A percentile compares a stretch with the other conserved stretches of the same genome.
Conservation (phyloP, 2,113 vertebrate genomes). For the Setophaga kirtlandii region DNA sequence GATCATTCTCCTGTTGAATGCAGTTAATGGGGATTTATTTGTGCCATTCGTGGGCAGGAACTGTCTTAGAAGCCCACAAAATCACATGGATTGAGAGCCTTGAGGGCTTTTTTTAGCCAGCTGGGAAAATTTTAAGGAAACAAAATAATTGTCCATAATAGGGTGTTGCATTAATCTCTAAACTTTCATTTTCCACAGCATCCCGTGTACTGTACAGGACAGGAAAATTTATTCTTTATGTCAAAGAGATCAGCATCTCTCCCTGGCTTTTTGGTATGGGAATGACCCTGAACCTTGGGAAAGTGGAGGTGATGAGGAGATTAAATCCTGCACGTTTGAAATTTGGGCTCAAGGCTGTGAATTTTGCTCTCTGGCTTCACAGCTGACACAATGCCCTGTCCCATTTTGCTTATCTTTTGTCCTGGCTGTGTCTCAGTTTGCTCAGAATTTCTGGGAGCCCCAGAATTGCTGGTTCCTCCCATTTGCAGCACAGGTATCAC, state of each 20-base stretch:
- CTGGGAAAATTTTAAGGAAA: neutral
- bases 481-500: neutral
- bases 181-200: neutral
- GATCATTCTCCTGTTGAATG: neutral
- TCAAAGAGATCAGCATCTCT: neutral
- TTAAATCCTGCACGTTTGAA: neutral
- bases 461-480: neutral
- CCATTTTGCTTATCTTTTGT: neutral
- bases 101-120: neutral
- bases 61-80: neutral
- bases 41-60: neutral
- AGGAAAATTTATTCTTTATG: neutral
- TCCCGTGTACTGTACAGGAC: neutral
- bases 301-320: neutral
- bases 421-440: neutral
- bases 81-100: neutral
- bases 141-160: neutral
- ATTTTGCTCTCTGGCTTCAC: accelerated
- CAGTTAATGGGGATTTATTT: neutral
- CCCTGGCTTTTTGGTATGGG: neutral
- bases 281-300: neutral
- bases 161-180: neutral
- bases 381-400: accelerated
- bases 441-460: neutral
- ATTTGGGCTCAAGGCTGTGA: neutral